phyloP scores from a whole-genome alignment of 2,888 invertebrate species.

The Pecten maximus region DNA sequence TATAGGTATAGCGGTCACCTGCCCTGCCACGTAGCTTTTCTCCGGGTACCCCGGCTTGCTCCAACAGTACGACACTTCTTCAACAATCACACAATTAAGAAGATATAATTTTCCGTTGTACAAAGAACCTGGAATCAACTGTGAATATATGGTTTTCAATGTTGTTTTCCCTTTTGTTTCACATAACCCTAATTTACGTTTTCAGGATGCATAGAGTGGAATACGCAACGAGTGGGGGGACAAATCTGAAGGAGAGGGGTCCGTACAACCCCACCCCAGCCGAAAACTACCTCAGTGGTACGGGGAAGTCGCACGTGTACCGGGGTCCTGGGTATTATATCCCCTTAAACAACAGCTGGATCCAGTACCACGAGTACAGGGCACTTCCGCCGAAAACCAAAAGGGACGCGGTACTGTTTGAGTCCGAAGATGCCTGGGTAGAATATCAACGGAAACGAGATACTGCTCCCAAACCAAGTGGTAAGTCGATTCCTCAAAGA shows the following conservation, averaged over 20 bases:
- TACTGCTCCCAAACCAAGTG: slow-evolving; percentile 61
- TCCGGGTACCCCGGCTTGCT: too few relatives aligned
- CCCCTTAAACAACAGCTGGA: slow-evolving; percentile 73
- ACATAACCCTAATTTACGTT: neutral
- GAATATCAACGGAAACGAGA: slow-evolving; percentile 64
- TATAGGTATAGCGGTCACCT: too few relatives aligned
- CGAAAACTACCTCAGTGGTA: slow-evolving; percentile 76
- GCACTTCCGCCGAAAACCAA: slow-evolving; percentile 67
- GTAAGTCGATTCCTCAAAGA: too few relatives aligned
- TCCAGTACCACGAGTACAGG: slow-evolving; percentile 68
- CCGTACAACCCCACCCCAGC: slow-evolving; percentile 73
- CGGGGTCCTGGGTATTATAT: slow-evolving; percentile 74
- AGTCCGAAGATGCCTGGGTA: slow-evolving; percentile 73
- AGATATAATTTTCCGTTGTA: too few relatives aligned
- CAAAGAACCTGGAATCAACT: too few relatives aligned
- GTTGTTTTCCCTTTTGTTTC: too few relatives aligned
- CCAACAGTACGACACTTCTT: too few relatives aligned
- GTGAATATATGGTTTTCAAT: too few relatives aligned
- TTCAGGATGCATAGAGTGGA: slow-evolving; percentile 56
- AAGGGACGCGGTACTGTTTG: slow-evolving; percentile 73
- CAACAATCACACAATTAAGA: too few relatives aligned
- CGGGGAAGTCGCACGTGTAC: slow-evolving; percentile 74
- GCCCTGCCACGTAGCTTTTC: too few relatives aligned
- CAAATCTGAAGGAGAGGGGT: slow-evolving; percentile 69
- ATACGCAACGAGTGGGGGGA: slow-evolving; percentile 69